Evolutionary conservation across 2,797 vertebrate genomes (phyloP), one percentile per base, ranked within the genome.

Genomic region (Tolypeutes matacus): DNA sequence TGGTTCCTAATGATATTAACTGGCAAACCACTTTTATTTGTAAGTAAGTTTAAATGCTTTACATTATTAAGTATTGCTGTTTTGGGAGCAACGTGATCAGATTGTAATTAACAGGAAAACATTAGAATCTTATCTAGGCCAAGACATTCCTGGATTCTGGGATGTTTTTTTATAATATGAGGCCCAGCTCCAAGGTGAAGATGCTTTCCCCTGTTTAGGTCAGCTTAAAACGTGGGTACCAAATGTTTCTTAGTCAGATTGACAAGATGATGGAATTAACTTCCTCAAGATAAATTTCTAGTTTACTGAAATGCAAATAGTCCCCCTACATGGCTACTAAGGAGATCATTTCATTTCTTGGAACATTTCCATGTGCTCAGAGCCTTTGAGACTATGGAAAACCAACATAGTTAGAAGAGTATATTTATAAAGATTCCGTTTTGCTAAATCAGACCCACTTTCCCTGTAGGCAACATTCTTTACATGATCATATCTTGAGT

Each of bases 311-410:
- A 56, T 86, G 70, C 9, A 36, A 23, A 49, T 10, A 49, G 13
- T 60, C 78, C 46, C 92, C 69, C 82, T 10, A 76, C 27, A 49
- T 87, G 42, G 58, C 86, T 95, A 39, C 72, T 81, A 80, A 70
- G 80, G 89, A 89, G 49, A 87, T 82, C 36, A n/a, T 84, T 64
- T 89, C 96, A 94, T 94, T 94, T 96, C 96, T 95, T 86, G 91
- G 91, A 94, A 96, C 56, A 65, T 78, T 69, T 92, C 92, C 88
- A 39, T 94, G 92, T 96, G 90, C 60, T 34, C 51, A 58, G 62
- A 67, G 77, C 36, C 70, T 58, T 86, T 56, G 62, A 92, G 29
- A 93, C 65, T 53, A 39, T 92, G 75, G 82, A 86, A 94, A 67
- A 34, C 17, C 49, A 39, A 78, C 10, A 49, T 75, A 92, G 69